phyloP scores from a whole-genome alignment of 2,888 invertebrate species.

The Philereme transversata region DNA sequence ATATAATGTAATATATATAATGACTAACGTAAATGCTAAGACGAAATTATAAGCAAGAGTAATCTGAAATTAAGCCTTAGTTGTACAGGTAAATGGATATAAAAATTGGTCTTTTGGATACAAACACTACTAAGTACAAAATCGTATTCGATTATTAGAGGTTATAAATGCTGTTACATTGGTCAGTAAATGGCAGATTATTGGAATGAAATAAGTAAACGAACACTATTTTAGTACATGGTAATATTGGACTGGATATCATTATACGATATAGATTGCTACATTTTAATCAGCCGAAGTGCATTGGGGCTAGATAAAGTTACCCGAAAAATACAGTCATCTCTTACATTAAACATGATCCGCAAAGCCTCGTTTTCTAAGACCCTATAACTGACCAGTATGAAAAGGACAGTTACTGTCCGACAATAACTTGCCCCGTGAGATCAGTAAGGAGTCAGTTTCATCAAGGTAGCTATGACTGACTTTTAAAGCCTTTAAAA shows the following conservation, averaged over 20 bases:
- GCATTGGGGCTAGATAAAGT: background rate
- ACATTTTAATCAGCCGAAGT: background rate
- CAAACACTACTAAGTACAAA: constrained; percentile 42
- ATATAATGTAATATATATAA: background rate
- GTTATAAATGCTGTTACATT: constrained; percentile 21
- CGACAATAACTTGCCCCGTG: too few relatives aligned
- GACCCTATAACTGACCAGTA: too few relatives aligned
- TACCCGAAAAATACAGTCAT: too few relatives aligned
- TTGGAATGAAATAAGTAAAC: constrained; percentile 5
- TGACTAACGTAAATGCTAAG: constrained; percentile 10
- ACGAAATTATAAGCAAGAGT: constrained; percentile 13
- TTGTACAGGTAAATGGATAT: constrained; percentile 40
- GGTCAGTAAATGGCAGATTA: constrained; percentile 15
- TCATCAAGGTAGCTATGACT: too few relatives aligned
- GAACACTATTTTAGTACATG: constrained; percentile 1
- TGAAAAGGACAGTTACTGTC: too few relatives aligned
- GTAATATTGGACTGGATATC: background rate
- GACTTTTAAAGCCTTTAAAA: too few relatives aligned
- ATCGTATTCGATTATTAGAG: constrained; percentile 28
- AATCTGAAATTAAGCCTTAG: constrained; percentile 27
- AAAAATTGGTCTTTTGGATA: constrained; percentile 50
- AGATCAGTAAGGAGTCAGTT: too few relatives aligned
- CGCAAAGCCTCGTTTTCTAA: too few relatives aligned
- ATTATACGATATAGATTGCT: background rate
- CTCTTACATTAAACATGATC: too few relatives aligned